Percentiles rank a stretch among this genome's conserved stretches.
Conservation (phyloP, 2,797 vertebrate genomes). For the Phaenicophaeus curvirostris region DNA sequence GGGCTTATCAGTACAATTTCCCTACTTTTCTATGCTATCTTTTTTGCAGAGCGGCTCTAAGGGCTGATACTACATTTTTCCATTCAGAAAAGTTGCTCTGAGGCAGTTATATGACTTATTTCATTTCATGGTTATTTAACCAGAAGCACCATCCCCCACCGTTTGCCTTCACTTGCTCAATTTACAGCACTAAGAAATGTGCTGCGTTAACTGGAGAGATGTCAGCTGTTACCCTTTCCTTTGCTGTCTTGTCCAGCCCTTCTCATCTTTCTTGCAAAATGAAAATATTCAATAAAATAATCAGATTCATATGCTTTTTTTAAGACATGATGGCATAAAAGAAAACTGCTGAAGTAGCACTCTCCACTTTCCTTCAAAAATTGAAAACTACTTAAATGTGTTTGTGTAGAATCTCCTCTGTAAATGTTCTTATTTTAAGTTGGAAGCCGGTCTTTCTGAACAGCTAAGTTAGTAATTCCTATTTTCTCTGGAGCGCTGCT, state of each 20-base stretch:
- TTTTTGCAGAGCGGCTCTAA: not conserved
- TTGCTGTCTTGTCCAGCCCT: not conserved
- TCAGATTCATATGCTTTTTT: not conserved
- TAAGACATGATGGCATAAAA: not conserved
- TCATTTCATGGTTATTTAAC: not conserved
- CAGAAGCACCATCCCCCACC: not conserved
- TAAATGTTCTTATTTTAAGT: not conserved
- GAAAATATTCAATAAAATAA: not conserved
- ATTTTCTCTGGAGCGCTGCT: too few relatives aligned
- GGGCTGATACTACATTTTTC: not conserved
- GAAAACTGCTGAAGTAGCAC: not conserved
- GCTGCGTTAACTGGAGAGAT: not conserved
- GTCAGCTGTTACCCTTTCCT: not conserved
- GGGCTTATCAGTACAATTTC: not conserved
- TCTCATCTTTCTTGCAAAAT: not conserved
- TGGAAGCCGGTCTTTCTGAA: not conserved
- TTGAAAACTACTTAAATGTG: not conserved
- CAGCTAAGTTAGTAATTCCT: too few relatives aligned
- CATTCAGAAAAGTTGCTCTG: not conserved
- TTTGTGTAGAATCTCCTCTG: not conserved
- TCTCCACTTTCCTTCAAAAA: not conserved
- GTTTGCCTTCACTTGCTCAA: not conserved
- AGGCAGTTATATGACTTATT: not conserved
- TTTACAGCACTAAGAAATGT: not conserved
- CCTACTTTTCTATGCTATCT: not conserved